phyloP scores from a whole-genome alignment of 2,797 vertebrate genomes.

The Hippocampus kuda region DNA sequence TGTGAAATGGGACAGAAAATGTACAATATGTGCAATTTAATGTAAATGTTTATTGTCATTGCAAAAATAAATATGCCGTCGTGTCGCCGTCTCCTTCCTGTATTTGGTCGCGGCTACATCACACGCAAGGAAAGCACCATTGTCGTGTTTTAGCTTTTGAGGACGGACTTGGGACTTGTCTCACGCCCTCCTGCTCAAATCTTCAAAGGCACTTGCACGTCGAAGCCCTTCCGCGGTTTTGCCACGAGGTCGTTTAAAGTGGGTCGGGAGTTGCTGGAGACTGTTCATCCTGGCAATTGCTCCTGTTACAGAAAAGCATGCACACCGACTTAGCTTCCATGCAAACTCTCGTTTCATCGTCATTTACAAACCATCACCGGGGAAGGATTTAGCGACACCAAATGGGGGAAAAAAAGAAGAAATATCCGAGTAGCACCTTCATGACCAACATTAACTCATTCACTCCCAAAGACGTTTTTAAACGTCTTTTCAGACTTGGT shows the following conservation, averaged over 20 bases:
- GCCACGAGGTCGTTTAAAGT: background rate
- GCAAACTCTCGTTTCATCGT: background rate
- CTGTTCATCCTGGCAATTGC: background rate
- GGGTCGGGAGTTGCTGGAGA: background rate
- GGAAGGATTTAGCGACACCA: background rate
- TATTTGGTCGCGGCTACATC: too few species aligned
- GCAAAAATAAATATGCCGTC: background rate
- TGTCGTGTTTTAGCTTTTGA: background rate
- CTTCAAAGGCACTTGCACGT: too few species aligned
- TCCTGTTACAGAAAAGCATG: background rate
- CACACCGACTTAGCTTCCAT: background rate
- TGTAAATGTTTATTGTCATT: background rate
- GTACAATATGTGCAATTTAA: background rate
- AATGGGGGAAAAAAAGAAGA: background rate
- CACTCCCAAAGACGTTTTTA: too few species aligned
- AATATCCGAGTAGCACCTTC: background rate
- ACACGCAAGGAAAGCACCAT: background rate
- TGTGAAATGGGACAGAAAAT: background rate
- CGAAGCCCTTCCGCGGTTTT: background rate
- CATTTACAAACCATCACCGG: background rate
- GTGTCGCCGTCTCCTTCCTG: too few species aligned
- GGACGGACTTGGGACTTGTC: background rate
- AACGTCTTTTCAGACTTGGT: too few species aligned
- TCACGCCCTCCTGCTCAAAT: background rate
- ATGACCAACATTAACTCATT: background rate